These are phyloP conservation scores for Perizoma affinitatum DNA, from an alignment of 2,888 invertebrate genomes.

Conservation along the genomic window DNA sequence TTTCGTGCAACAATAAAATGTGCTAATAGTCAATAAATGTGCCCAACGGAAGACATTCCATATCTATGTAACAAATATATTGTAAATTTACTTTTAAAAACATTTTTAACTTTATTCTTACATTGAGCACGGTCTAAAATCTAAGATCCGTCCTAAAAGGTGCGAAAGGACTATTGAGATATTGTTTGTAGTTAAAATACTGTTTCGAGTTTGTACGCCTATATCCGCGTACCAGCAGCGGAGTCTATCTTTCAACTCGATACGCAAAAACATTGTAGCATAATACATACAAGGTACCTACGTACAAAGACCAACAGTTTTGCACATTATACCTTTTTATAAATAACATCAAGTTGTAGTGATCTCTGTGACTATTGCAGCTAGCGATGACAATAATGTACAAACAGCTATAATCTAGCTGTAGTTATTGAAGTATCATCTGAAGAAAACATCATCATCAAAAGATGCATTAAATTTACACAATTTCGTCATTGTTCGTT, in stretches of 20 bases:
- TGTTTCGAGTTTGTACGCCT: slow-evolving; percentile 48
- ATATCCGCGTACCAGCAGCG: slow-evolving; percentile 40
- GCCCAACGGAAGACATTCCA: slow-evolving; percentile 86
- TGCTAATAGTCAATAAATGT: slow-evolving; percentile 78
- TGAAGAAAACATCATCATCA: slow-evolving; percentile 23
- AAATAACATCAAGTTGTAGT: neutral
- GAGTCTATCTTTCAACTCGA: slow-evolving; percentile 38
- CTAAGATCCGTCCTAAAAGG: slow-evolving; percentile 14
- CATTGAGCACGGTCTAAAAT: slow-evolving; percentile 77
- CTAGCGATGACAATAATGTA: slow-evolving; percentile 14
- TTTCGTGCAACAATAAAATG: slow-evolving; percentile 72
- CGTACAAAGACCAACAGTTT: neutral
- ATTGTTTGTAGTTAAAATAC: slow-evolving; percentile 68
- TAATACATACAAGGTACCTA: slow-evolving; percentile 8
- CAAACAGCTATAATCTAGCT: neutral
- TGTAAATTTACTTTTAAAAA: slow-evolving; percentile 83
- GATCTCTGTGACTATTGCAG: neutral
- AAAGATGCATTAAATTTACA: slow-evolving; percentile 40
- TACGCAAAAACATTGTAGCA: slow-evolving; percentile 29
- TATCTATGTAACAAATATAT: slow-evolving; percentile 93
- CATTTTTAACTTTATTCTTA: slow-evolving; percentile 77
- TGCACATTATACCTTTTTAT: neutral
- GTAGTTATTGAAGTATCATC: neutral
- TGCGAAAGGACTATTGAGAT: neutral
- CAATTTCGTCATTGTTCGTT: slow-evolving; percentile 29